phyloP scores from a whole-genome alignment of 1,140 invertebrate genomes.

The Contarinia nasturtii region DNA sequence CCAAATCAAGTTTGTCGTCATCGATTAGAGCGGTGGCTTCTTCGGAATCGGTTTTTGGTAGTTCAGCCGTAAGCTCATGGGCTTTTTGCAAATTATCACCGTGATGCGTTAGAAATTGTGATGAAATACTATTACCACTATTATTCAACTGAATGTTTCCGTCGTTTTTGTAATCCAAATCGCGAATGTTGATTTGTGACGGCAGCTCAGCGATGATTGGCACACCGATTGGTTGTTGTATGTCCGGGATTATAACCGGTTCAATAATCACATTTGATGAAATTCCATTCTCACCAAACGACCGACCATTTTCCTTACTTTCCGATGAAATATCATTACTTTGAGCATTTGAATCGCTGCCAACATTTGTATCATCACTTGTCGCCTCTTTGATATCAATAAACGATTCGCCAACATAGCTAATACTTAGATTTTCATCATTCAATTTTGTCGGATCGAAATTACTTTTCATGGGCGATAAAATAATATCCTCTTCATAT shows the following conservation, averaged over 20 bases:
- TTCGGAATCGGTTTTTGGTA: constrained; percentile 2
- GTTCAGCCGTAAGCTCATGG: constrained; percentile 14
- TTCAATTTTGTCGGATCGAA: constrained; percentile 16
- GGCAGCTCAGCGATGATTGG: constrained; percentile 22
- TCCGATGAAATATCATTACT: background rate
- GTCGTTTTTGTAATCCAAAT: constrained; percentile 12
- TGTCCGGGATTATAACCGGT: constrained; percentile 18
- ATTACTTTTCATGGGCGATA: constrained; percentile 14
- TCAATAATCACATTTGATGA: constrained; percentile 20
- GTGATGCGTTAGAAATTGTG: constrained; percentile 6
- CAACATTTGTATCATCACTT: background rate
- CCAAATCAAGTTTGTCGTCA: background rate
- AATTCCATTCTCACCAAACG: background rate
- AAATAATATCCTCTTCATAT: constrained; percentile 20
- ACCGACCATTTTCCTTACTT: background rate
- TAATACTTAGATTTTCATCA: constrained; percentile 12
- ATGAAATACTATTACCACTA: background rate
- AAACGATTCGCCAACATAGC: constrained; percentile 21
- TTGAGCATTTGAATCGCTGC: background rate
- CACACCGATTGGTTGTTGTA: constrained; percentile 14
- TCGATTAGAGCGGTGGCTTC: background rate
- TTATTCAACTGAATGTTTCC: background rate
- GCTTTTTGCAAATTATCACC: constrained; percentile 14
- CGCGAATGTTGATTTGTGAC: constrained; percentile 22
- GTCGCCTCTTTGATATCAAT: constrained; percentile 13